phyloP scores from a whole-genome alignment of 1,140 invertebrate species.

The Ditylenchus dipsaci region DNA sequence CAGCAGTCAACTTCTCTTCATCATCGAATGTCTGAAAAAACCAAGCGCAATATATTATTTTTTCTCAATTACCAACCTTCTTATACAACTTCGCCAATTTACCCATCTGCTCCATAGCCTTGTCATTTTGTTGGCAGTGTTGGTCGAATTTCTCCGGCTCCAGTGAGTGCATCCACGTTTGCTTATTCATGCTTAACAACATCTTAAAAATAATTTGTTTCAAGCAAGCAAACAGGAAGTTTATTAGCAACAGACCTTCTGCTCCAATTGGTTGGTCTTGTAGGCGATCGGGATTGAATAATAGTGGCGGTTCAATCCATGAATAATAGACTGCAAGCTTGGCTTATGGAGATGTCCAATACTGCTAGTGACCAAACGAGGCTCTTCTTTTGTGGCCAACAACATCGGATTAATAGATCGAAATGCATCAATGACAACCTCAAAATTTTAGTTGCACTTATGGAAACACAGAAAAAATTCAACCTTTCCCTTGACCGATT shows the following conservation, averaged over 20 bases:
- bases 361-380: slow-evolving; percentile 96
- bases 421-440: slow-evolving; percentile 65
- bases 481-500: slow-evolving; percentile 70
- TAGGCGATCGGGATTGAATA: slow-evolving; percentile 99
- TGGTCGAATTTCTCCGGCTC: slow-evolving; percentile 87
- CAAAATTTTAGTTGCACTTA: slow-evolving; percentile 13
- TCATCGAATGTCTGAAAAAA: slow-evolving; percentile 76
- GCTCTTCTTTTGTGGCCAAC: slow-evolving; percentile 97
- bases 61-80: slow-evolving; percentile 66
- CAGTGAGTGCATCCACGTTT: slow-evolving; percentile 98
- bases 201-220: slow-evolving; percentile 66
- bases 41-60: background rate
- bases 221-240: background rate
- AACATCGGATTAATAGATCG: slow-evolving; percentile 94
- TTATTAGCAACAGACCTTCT: slow-evolving; percentile 65
- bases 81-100: slow-evolving; percentile 97
- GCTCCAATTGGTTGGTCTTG: slow-evolving; percentile 95
- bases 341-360: slow-evolving; percentile 96
- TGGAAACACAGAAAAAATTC: background rate
- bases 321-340: slow-evolving; percentile 96
- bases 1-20: slow-evolving; percentile 99
- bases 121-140: slow-evolving; percentile 79
- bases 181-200: slow-evolving; percentile 96
- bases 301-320: slow-evolving; percentile 96
- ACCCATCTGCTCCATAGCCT: slow-evolving; percentile 89